Conservation (phyloP, 2,888 invertebrate species). For the Hirtodrosophila confusa region DNA sequence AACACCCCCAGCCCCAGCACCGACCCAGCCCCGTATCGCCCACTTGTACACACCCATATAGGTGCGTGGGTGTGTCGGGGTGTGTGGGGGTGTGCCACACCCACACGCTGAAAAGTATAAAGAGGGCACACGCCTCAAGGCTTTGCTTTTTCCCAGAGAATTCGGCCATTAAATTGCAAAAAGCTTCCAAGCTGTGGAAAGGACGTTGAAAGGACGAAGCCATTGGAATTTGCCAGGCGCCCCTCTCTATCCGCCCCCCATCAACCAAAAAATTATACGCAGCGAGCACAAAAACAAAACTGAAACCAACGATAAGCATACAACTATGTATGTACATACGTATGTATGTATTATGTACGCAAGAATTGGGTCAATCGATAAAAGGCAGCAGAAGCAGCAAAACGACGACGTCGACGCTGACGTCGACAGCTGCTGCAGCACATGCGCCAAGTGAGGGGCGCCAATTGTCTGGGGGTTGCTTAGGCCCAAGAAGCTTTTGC, state of each 20-base stretch:
- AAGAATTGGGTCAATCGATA: slow-evolving; percentile 73
- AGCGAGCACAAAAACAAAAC: slow-evolving; percentile 4
- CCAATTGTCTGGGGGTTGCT: slow-evolving; percentile 25
- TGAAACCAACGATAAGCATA: slow-evolving; percentile 26
- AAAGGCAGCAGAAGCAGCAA: slow-evolving; percentile 49
- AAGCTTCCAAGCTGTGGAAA: slow-evolving; percentile 61
- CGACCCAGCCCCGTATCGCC: neutral
- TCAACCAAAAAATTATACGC: slow-evolving; percentile 3
- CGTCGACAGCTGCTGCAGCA: slow-evolving; percentile 40
- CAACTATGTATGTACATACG: slow-evolving; percentile 13
- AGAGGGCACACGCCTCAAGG: slow-evolving; percentile 35
- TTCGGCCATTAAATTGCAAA: slow-evolving; percentile 44
- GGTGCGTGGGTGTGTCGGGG: neutral
- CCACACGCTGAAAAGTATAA: slow-evolving; percentile 19
- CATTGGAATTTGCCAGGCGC: slow-evolving; percentile 58
- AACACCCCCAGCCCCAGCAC: neutral
- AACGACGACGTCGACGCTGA: slow-evolving; percentile 7
- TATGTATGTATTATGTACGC: slow-evolving; percentile 25
- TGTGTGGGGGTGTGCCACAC: slow-evolving; percentile 10
- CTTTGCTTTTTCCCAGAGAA: slow-evolving; percentile 32
- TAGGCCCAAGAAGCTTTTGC: slow-evolving; percentile 47
- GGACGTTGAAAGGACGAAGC: slow-evolving; percentile 73
- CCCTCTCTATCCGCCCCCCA: neutral
- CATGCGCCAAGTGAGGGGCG: slow-evolving; percentile 55
- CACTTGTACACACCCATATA: neutral